Conservation (phyloP, 2,797 vertebrate species). For the Parauchenoglanis ngamensis region DNA sequence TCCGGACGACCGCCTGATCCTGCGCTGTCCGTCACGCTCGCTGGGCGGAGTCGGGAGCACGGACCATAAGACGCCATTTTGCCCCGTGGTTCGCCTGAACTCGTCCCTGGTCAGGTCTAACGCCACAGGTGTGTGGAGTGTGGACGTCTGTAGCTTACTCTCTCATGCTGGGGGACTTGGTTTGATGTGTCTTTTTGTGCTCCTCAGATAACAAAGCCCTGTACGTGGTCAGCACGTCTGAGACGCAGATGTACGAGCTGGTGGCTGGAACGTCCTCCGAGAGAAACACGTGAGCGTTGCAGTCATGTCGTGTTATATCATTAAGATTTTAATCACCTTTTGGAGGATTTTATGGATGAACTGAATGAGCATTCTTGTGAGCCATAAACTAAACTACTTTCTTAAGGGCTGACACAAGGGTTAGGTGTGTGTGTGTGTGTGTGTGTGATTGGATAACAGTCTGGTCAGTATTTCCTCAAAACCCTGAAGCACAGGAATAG, state of each 20-base stretch:
- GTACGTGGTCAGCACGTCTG: slow-evolving; percentile 92
- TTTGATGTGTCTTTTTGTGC: background rate
- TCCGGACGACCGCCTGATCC: slow-evolving; percentile 86
- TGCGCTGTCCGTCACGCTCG: slow-evolving; percentile 85
- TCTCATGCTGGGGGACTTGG: background rate
- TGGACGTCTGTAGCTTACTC: background rate
- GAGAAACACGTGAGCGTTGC: slow-evolving; percentile 81
- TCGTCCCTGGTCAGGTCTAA: slow-evolving; percentile 75
- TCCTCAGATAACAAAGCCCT: slow-evolving; percentile 87
- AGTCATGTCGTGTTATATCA: background rate
- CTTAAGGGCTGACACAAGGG: background rate
- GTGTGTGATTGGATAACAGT: background rate
- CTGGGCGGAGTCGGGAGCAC: slow-evolving; percentile 67
- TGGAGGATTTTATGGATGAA: too few species aligned
- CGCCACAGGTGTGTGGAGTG: slow-evolving; percentile 70
- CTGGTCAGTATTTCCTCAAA: background rate
- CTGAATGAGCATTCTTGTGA: too few species aligned
- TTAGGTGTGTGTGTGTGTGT: background rate
- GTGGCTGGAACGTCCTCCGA: slow-evolving; percentile 84
- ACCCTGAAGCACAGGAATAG: background rate
- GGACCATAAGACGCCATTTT: slow-evolving; percentile 74
- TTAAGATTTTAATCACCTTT: background rate
- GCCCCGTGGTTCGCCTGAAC: slow-evolving; percentile 75
- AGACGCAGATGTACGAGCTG: slow-evolving; percentile 95
- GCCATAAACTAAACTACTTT: too few species aligned